A percentile compares a stretch with the other conserved stretches of the same genome.
phyloP scores from a whole-genome alignment of 2,888 invertebrate genomes.

The Parnassius apollo region DNA sequence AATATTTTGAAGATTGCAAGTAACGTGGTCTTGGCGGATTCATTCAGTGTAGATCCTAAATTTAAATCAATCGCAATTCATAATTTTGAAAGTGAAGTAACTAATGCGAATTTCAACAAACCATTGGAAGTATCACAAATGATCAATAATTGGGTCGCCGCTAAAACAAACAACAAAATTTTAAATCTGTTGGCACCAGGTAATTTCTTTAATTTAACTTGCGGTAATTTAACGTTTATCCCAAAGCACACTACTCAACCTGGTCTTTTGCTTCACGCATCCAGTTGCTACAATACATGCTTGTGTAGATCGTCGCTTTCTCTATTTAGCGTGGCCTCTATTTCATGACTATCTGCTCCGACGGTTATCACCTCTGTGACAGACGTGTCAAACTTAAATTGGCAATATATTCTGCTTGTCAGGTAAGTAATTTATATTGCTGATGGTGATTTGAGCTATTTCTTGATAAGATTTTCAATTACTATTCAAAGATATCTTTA shows the following conservation, averaged over 20 bases:
- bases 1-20: slow-evolving; percentile 63
- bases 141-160: slow-evolving; percentile 88
- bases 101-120: slow-evolving; percentile 75
- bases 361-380: no score
- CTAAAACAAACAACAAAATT: slow-evolving; percentile 85
- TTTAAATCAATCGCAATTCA: slow-evolving; percentile 57
- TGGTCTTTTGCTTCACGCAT: no score
- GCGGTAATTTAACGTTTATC: no score
- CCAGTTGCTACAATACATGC: no score
- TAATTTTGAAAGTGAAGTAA: slow-evolving; percentile 80
- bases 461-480: no score
- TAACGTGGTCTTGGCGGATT: slow-evolving; percentile 57
- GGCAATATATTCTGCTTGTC: slow-evolving; percentile 92
- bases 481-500: no score
- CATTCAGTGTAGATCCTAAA: slow-evolving; percentile 48
- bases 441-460: no score
- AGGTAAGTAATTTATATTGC: slow-evolving; percentile 72
- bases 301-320: no score
- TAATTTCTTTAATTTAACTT: slow-evolving; percentile 41
- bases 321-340: no score
- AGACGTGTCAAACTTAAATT: slow-evolving; percentile 79
- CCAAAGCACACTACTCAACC: no score
- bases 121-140: slow-evolving; percentile 65
- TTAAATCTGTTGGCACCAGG: slow-evolving; percentile 80
- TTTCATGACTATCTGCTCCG: no score